Conservation (phyloP, 1,140 invertebrate species). For the Micrasema minimum region DNA sequence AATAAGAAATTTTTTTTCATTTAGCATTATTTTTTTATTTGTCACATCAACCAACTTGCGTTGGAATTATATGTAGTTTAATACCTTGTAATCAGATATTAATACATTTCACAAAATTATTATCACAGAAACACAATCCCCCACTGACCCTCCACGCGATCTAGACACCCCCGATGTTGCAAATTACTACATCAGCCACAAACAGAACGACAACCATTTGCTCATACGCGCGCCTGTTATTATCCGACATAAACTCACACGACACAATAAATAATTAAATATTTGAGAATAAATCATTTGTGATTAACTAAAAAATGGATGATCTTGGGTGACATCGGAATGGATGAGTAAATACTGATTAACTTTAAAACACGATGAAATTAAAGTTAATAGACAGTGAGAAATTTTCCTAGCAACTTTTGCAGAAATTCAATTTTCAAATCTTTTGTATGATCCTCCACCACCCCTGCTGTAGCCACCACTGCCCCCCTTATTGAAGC, state of each 20-base stretch:
- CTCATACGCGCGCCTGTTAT: background rate
- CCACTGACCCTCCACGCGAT: background rate
- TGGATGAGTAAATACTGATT: conserved; percentile 19
- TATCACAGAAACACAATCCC: conserved; percentile 39
- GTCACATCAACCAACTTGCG: conserved; percentile 33
- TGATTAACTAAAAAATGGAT: conserved; percentile 12
- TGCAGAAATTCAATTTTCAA: conserved; percentile 38
- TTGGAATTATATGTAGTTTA: conserved; percentile 8
- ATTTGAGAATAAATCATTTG: conserved; percentile 23
- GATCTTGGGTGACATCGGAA: conserved; percentile 22
- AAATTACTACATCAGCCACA: background rate
- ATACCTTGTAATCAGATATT: conserved; percentile 38
- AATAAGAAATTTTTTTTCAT: no score
- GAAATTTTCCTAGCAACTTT: conserved; percentile 5
- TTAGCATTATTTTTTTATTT: conserved; percentile 46
- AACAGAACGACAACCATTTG: no score
- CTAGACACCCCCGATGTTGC: background rate
- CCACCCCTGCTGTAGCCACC: conserved; percentile 60
- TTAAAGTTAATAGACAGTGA: conserved; percentile 14
- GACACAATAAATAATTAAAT: conserved; percentile 30
- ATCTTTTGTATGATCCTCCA: conserved; percentile 45
- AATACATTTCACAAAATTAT: conserved; percentile 51
- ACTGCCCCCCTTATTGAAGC: conserved; percentile 58
- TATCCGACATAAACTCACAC: conserved; percentile 12
- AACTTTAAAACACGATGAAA: conserved; percentile 14